A percentile compares a stretch with the other conserved stretches of the same genome.
Conservation (phyloP, 1,140 invertebrate species). For the Cataglyphis hispanica region DNA sequence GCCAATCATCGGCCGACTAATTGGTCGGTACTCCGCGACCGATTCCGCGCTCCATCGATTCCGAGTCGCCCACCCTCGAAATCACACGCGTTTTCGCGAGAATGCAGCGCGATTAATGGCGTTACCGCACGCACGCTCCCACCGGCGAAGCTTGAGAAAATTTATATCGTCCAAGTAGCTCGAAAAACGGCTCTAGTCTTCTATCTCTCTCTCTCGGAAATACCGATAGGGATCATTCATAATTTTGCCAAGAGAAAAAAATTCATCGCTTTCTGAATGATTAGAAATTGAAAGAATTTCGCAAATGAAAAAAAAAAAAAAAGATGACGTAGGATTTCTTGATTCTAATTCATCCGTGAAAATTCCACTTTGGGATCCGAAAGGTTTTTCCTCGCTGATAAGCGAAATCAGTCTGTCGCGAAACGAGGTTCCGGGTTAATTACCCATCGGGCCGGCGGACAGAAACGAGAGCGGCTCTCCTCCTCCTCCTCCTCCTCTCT, state of each 20-base stretch:
- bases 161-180: not conserved
- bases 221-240: too few relatives aligned
- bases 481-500: constrained; percentile 26
- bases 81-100: constrained; percentile 79
- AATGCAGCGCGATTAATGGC: constrained; percentile 81
- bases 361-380: constrained; percentile 4
- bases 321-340: not conserved
- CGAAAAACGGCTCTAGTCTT: not conserved
- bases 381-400: constrained; percentile 11
- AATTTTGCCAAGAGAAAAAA: not conserved
- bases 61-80: constrained; percentile 66
- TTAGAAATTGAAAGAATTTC: not conserved
- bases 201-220: not conserved
- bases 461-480: constrained; percentile 61
- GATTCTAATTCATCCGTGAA: constrained; percentile 1
- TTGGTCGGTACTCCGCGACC: constrained; percentile 83
- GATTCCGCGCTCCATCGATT: constrained; percentile 83
- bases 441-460: constrained; percentile 65
- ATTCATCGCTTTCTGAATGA: too few relatives aligned
- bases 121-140: constrained; percentile 46
- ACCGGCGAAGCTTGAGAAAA: not conserved
- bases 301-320: not conserved
- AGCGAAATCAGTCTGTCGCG: constrained; percentile 46
- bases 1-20: constrained; percentile 84
- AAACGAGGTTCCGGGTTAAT: constrained; percentile 61